These are phyloP conservation scores for Bubalus kerabau DNA, from an alignment of 2,113 vertebrate genomes.

Conservation along the genomic window DNA sequence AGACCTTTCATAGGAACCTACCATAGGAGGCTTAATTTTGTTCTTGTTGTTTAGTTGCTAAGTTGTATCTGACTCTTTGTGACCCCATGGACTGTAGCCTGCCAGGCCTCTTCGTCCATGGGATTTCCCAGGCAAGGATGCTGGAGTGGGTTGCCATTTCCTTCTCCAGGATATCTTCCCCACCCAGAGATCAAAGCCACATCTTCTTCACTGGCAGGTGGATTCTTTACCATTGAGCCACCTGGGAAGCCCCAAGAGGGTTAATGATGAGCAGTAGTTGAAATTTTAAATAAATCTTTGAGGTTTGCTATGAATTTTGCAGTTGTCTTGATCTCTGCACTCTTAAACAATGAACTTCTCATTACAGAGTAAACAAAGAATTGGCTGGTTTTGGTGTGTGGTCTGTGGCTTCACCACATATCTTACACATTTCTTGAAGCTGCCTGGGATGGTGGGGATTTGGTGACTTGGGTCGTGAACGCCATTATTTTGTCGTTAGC, in stretches of 20 bases:
- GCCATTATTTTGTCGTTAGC: constrained; percentile 21
- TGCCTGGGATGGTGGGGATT: background rate
- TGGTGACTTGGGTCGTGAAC: background rate
- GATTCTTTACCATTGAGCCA: background rate
- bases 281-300: background rate
- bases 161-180: background rate
- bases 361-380: background rate
- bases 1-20: background rate
- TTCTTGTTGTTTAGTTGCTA: background rate
- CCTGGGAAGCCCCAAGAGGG: background rate
- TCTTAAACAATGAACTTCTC: background rate
- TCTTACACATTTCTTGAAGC: background rate
- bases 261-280: background rate
- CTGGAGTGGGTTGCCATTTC: background rate
- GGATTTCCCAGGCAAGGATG: background rate
- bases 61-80: background rate
- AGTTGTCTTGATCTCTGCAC: background rate
- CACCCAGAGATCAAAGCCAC: background rate
- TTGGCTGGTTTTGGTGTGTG: background rate
- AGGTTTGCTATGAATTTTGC: background rate
- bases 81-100: background rate
- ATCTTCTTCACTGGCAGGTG: background rate
- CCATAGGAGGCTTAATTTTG: background rate
- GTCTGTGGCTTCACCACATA: background rate
- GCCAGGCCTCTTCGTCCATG: background rate